These are phyloP conservation scores for Neosilurus mollespiculum DNA, from an alignment of 2,797 vertebrate genomes.

Conservation along the genomic window DNA sequence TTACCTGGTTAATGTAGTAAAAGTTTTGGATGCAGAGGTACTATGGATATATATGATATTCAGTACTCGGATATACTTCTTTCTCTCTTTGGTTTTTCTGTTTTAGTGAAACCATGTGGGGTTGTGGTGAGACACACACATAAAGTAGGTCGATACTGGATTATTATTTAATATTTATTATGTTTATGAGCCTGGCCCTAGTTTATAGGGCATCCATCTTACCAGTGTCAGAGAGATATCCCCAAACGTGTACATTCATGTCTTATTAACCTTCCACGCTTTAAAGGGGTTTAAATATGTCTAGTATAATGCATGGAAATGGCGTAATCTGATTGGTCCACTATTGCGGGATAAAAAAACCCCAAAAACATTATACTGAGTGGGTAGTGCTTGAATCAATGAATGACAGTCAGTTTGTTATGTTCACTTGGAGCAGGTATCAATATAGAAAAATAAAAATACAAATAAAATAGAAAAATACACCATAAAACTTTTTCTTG, in stretches of 20 bases:
- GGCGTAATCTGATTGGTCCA: no score
- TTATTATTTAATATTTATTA: conserved; percentile 64
- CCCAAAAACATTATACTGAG: no score
- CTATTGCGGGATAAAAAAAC: no score
- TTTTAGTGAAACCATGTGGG: background rate
- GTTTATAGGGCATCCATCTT: background rate
- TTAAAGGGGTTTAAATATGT: background rate
- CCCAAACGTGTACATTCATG: background rate
- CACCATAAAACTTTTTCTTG: no score
- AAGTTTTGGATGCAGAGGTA: no score
- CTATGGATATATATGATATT: background rate
- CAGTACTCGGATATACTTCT: background rate
- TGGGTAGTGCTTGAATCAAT: no score
- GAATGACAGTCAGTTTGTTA: no score
- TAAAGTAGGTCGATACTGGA: conserved; percentile 69
- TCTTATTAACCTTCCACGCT: background rate
- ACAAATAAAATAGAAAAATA: no score
- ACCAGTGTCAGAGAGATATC: background rate
- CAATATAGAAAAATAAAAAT: no score
- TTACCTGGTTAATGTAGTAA: background rate
- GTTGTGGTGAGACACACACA: conserved; percentile 26
- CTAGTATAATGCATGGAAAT: no score
- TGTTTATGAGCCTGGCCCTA: background rate
- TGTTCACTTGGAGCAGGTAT: no score
- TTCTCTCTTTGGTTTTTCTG: background rate